Base-by-base conservation (phyloP, 2,888 invertebrate species). In the Trissolcus brochymenae region DNA sequence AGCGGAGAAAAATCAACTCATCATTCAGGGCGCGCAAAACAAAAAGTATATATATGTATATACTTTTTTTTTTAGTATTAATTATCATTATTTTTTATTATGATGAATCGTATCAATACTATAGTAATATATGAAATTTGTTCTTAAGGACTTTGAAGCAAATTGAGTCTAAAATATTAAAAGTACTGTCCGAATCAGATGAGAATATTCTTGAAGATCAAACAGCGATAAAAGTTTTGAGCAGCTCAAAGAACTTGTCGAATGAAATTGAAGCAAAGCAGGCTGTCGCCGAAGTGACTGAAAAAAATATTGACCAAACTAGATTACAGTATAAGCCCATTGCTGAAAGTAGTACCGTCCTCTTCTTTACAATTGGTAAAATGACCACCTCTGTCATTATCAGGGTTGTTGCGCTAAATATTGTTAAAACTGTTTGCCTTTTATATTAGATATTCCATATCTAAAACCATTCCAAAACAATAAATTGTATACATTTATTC, bases 211-310 rank as follows among this genome's bases (percentile, higher is more conserved):
- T 98, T 65, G 98, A 98, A 89, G 97, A 98, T 87, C 97, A 98
- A 90, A 95, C 94, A 13, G 97, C 96, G 35, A 96, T 98, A 11
- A 90, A 90, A 88, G 85, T 97, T 81, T 90, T 98, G 57, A 97
- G 97, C 87, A 95, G 96, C 0, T 97, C 98, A 0, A 98, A 98
- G 90, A 92, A 92, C 11, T 91, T 97, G 60, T 93, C 97, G 0
- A 96, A 97, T 89, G 98, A 98, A 86, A 98, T 98, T 71, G 93
- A 94, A 82, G 94, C 95, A 80, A 98, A 98, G 88, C 98, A 98
- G 89, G 93, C 94, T 72, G 93, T 95, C 13, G 96, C 98, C 0
- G 95, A 95, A 90, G 93, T 94, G 55, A 98, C 98, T 0, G 97
- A 98, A 87, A 93, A 94, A 86, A 95, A 96, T 82, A 98, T 98